phyloP scores from a whole-genome alignment of 1,140 invertebrate genomes.

The Oreohelix idahoensis region DNA sequence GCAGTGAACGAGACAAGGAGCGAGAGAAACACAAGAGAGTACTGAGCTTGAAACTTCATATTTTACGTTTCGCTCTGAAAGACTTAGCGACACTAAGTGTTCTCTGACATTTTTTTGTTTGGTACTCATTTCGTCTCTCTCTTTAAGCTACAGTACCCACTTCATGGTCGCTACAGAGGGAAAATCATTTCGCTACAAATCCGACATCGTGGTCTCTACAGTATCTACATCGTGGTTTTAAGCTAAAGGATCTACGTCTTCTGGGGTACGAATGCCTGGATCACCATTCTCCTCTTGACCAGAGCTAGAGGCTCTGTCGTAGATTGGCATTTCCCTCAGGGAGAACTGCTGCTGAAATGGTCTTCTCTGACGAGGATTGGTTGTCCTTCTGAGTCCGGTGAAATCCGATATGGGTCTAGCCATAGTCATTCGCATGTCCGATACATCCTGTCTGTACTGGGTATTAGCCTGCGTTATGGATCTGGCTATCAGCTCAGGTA shows the following conservation, averaged over 20 bases:
- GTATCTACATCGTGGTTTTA: constrained; percentile 9
- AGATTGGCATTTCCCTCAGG: constrained; percentile 42
- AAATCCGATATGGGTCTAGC: constrained; percentile 43
- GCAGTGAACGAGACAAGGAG: too few relatives aligned
- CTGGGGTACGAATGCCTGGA: neutral
- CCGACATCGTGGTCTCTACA: too few relatives aligned
- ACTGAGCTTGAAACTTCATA: too few relatives aligned
- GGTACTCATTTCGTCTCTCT: too few relatives aligned
- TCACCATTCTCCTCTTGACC: neutral
- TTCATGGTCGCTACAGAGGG: too few relatives aligned
- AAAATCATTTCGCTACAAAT: too few relatives aligned
- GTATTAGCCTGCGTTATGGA: constrained; percentile 32
- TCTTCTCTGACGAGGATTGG: constrained; percentile 39
- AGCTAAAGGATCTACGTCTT: constrained; percentile 4
- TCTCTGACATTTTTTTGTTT: too few relatives aligned
- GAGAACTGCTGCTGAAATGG: constrained; percentile 48
- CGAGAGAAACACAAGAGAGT: too few relatives aligned
- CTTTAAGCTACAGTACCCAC: too few relatives aligned
- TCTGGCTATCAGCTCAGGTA: constrained; percentile 44
- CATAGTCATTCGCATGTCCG: neutral
- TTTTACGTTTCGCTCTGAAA: too few relatives aligned
- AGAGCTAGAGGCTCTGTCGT: constrained; percentile 1
- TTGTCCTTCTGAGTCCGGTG: constrained; percentile 39
- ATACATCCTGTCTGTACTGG: constrained; percentile 3
- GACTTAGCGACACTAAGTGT: too few relatives aligned